Evolutionary conservation across 2,113 vertebrate species (phyloP).

Genomic region (Scomber colias): DNA sequence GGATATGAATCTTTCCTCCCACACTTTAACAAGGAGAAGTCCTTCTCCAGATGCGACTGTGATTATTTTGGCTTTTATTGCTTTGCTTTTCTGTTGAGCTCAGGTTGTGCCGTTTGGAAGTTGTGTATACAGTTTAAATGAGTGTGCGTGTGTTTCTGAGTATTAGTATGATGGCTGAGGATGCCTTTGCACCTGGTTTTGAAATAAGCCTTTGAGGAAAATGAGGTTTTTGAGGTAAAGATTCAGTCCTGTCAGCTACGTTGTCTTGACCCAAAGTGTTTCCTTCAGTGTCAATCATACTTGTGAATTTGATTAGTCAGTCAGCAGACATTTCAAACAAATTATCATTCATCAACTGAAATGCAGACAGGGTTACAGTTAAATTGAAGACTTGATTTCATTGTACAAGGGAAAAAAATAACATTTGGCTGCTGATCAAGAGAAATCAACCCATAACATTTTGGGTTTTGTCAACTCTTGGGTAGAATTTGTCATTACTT

Average conservation of each 20-base stretch:
- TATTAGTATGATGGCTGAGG: background rate
- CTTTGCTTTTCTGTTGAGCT: background rate
- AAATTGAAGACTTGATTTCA: no score
- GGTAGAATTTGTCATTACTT: background rate
- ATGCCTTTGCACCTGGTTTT: background rate
- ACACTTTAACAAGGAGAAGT: background rate
- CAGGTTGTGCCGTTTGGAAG: background rate
- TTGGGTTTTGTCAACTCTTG: background rate
- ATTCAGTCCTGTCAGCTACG: no score
- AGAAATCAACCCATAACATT: background rate
- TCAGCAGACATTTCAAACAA: no score
- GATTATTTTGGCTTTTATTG: background rate
- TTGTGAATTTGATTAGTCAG: no score
- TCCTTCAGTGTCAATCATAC: background rate
- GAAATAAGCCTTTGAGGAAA: background rate
- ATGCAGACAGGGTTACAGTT: no score
- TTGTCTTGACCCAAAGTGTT: background rate
- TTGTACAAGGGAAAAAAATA: no score
- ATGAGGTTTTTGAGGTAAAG: no score
- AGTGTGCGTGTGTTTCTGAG: background rate
- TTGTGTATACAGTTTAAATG: background rate
- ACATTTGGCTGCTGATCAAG: background rate
- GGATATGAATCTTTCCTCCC: constrained; percentile 13
- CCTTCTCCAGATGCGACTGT: constrained; percentile 6
- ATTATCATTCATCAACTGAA: no score